Evolutionary conservation across 1,140 invertebrate species (phyloP).

Genomic region (Chlorops oryzae): DNA sequence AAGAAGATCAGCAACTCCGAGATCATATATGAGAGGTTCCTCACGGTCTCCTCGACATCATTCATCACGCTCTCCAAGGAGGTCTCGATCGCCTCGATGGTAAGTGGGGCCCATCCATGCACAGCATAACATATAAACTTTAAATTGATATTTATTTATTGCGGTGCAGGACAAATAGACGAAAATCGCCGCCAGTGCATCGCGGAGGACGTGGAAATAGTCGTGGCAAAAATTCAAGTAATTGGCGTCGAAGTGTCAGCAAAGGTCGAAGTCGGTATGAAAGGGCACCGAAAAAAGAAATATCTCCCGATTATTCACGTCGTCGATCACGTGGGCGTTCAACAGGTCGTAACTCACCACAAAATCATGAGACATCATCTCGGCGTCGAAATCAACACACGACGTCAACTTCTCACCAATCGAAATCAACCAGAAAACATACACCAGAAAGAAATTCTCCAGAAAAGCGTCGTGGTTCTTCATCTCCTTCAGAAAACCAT

Average conservation of each 20-base stretch:
- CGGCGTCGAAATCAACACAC: constrained; percentile 20
- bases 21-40: constrained; percentile 29
- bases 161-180: constrained; percentile 33
- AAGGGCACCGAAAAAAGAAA: constrained; percentile 12
- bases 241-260: constrained; percentile 17
- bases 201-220: constrained; percentile 21
- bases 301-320: constrained; percentile 34
- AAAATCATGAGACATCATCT: constrained; percentile 34
- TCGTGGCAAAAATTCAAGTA: constrained; percentile 29
- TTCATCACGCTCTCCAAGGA: constrained; percentile 39
- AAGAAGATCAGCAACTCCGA: constrained; percentile 35
- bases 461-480: constrained; percentile 4
- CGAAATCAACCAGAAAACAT: constrained; percentile 14
- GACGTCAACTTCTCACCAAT: constrained; percentile 32
- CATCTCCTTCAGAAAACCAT: constrained; percentile 18
- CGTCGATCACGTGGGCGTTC: constrained; percentile 31
- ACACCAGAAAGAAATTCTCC: constrained; percentile 30
- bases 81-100: constrained; percentile 41
- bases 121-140: not conserved
- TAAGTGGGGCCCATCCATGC: constrained; percentile 15
- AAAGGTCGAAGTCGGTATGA: constrained; percentile 14
- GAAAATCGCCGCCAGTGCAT: constrained; percentile 32
- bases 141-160: constrained; percentile 4
- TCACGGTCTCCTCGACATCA: constrained; percentile 31
- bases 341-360: constrained; percentile 31